Evolutionary conservation across 2,113 vertebrate genomes (phyloP), one percentile per base, ranked within the genome.

Genomic region (Callopanchax toddi): DNA sequence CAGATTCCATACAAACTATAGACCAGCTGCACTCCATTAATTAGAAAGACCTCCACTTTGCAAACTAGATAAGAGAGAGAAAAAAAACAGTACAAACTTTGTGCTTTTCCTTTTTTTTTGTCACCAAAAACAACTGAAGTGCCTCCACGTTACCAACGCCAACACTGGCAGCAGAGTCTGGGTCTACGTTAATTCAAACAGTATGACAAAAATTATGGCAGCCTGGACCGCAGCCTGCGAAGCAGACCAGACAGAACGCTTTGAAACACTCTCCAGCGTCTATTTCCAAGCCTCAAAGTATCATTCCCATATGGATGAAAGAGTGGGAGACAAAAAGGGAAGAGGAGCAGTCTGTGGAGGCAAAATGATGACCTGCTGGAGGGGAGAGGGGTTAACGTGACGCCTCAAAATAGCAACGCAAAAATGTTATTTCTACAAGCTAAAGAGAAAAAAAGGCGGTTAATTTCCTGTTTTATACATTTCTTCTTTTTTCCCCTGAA

Each of bases 141-240:
- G 22, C 5, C n/a, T 80, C 60, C 77, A 60, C 60, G n/a, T 42
- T 40, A 53, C 56, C 55, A 50, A 36, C 29, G 18, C 45, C 53
- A 34, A 29, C 51, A 26, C 56, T 66, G 71, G 72, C 67, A 67
- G 78, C 60, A 46, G 49, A 76, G 83, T 79, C 71, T 74, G 62
- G 76, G 76, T 85, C 86, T 82, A 39, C 50, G 29, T 66, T 86
- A 82, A 87, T 87, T 87, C 61, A 86, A 83, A 85, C 77, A 72
- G 64, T 22, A 21, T 74, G 62, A 71, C 70, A 66, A 45, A 61
- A 72, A 79, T 74, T 25, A 52, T 66, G 50, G 72, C 18, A 8
- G 63, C 62, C 70, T 83, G 84, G 86, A 80, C 68, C 25, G 18
- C 43, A 23, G 81, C 76, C 76, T 71, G 77, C 48, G 18, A 80